phyloP scores from a whole-genome alignment of 2,888 invertebrate species.

The Onchidella celtica region DNA sequence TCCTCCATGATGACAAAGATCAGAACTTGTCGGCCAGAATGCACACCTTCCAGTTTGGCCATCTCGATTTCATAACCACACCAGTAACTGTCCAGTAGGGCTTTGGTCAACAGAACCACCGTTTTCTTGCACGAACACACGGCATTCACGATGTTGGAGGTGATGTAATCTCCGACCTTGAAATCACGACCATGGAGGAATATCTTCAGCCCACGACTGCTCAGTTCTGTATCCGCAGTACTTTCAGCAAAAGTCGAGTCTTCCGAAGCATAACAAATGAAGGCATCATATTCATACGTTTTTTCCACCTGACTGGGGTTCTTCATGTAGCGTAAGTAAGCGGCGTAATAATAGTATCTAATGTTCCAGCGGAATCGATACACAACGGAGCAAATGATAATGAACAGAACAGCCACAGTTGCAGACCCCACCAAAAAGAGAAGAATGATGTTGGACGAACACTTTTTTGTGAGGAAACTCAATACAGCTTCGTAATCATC shows the following conservation, averaged over 20 bases:
- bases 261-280: slow-evolving; percentile 42
- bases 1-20: slow-evolving; percentile 46
- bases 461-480: not conserved
- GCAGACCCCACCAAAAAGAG: not conserved
- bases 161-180: slow-evolving; percentile 44
- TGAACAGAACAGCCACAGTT: not conserved
- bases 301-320: not conserved
- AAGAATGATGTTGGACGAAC: not conserved
- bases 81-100: slow-evolving; percentile 45
- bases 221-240: not conserved
- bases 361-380: slow-evolving; percentile 38
- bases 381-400: not conserved
- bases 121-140: slow-evolving; percentile 45
- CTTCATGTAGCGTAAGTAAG: not conserved
- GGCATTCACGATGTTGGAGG: slow-evolving; percentile 48
- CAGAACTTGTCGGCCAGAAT: slow-evolving; percentile 45
- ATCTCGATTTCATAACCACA: slow-evolving; percentile 50
- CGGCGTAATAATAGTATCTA: slow-evolving; percentile 35
- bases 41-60: slow-evolving; percentile 47
- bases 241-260: slow-evolving; percentile 42
- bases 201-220: slow-evolving; percentile 20
- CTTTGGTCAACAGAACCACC: slow-evolving; percentile 48
- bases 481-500: slow-evolving; percentile 1
- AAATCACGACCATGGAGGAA: slow-evolving; percentile 38
- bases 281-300: slow-evolving; percentile 49